Evolutionary conservation across 2,797 vertebrate species (phyloP).

Genomic region (Crypturellus tataupa): DNA sequence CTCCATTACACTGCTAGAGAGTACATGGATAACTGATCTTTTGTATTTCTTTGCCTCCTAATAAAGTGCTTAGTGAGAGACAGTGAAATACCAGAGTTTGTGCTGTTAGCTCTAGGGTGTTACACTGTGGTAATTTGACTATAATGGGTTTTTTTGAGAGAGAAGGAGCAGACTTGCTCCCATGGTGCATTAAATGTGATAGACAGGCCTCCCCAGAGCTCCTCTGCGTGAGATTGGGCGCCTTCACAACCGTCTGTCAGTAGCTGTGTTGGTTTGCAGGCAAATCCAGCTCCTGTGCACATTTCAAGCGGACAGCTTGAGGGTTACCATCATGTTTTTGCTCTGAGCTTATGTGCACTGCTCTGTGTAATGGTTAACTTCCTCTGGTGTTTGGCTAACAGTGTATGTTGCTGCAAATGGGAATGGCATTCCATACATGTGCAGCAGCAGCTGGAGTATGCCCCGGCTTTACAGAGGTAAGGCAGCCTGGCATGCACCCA

Average conservation of each 20-base stretch:
- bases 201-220: slow-evolving; percentile 22
- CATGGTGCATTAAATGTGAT: not conserved
- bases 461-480: slow-evolving; percentile 19
- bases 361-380: not conserved
- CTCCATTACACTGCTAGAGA: not conserved
- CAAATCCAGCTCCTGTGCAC: not conserved
- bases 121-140: not conserved
- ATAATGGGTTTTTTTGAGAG: too few species aligned
- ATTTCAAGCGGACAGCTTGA: slow-evolving; percentile 4
- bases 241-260: not conserved
- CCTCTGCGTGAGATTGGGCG: not conserved
- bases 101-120: not conserved
- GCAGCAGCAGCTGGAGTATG: slow-evolving; percentile 32
- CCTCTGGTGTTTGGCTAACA: not conserved
- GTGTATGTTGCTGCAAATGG: not conserved
- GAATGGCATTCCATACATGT: not conserved
- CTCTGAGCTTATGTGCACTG: not conserved
- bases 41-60: not conserved
- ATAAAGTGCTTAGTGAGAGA: not conserved
- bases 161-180: not conserved
- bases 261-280: not conserved
- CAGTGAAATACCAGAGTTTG: not conserved
- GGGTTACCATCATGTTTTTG: not conserved
- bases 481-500: not conserved
- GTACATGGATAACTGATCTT: not conserved